Base-by-base conservation (phyloP, 2,888 invertebrate species). In the Campoplex nolae region DNA sequence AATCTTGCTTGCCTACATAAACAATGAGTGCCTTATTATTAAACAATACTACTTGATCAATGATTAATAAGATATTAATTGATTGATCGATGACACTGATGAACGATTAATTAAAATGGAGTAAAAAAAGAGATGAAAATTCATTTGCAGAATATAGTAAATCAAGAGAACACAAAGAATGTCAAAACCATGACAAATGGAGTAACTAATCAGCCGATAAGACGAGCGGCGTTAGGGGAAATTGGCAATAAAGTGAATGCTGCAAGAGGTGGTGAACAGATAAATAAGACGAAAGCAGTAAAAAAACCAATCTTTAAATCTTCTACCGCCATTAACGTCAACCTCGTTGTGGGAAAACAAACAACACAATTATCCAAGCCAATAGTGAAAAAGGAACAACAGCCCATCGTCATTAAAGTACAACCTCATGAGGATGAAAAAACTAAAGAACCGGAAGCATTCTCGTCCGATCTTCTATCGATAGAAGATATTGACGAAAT, bases 401-500 rank as follows among this genome's bases (percentile, higher is more conserved):
- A 70, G 65, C 35, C 85, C 23, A 79, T 86, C 76, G 84, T 81
- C 23, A 35, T 28, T 23, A 82, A 85, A 73, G 35, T 54, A 4
- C 70, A 79, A 7, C 32, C 68, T 23, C 45, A 18, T 18, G 65
- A 77, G 18, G 76, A 75, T 9, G 70, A 67, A 48, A 42, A 70
- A 0, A 89, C 89, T 54, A 87, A 88, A 70, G 90, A 90, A 74
- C 84, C 85, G 7, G 90, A 92, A 28, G 90, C 92, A 28, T 92
- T 94, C 85, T 92, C 93, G 13, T 91, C 92, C 0, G 92, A 93
- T 85, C 88, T 93, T 45, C 88, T 93, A 45, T 84, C 91, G 82
- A 95, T 97, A 88, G 96, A 96, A 90, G 96, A 98, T 91, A 97
- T 98, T 93, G 98, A 98, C 92, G 95, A 95, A 23, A 96, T 96